Base-by-base conservation (phyloP, 2,113 vertebrate species). In the Recurvirostra avosetta region DNA sequence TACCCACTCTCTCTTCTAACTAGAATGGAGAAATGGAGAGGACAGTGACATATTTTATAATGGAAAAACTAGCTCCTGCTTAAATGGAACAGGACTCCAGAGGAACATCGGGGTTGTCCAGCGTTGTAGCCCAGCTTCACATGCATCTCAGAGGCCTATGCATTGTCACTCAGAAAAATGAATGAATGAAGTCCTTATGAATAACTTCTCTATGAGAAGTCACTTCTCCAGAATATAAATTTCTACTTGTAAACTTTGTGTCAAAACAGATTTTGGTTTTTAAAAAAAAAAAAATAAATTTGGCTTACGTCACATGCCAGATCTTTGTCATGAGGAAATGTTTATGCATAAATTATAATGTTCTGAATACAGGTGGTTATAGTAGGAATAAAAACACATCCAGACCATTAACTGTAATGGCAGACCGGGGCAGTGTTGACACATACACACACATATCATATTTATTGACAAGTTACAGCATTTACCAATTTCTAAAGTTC, bases 401-500 rank as follows among this genome's bases (percentile, higher is more conserved):
- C 38, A 76, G 83, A 41, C 34, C 32, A 74, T 76, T 79, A 83
- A 41, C 38, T 38, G 36, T 27, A 65, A 56, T 62, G 63, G 38
- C 40, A 92, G 86, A 50, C 34, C 30, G 34, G 47, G 80, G 65
- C 30, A 67, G 16, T 7, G 41, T n/a, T 91, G 32, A 75, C 50
- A 76, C 25, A 55, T 8, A 59, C 38, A 63, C 11, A 86, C 68
- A 79, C 49, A 67, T 53, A 91, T 82, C 65, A 53, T 43, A 27
- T 92, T 77, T 93, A 93, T 84, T 86, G 91, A 92, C 59, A 61
- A 76, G 86, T 68, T 94, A 83, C 71, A 92, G 25, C 12, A 0
- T 92, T 96, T 78, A 94, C 90, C 77, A 81, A 43, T 94, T 92
- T 86, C 65, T 88, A 15, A 76, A 86, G 87, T 94, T 92, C 76